A percentile compares a stretch with the other conserved stretches of the same genome.
phyloP scores from a whole-genome alignment of 2,888 invertebrate species.

The Synanthedon formicaeformis region DNA sequence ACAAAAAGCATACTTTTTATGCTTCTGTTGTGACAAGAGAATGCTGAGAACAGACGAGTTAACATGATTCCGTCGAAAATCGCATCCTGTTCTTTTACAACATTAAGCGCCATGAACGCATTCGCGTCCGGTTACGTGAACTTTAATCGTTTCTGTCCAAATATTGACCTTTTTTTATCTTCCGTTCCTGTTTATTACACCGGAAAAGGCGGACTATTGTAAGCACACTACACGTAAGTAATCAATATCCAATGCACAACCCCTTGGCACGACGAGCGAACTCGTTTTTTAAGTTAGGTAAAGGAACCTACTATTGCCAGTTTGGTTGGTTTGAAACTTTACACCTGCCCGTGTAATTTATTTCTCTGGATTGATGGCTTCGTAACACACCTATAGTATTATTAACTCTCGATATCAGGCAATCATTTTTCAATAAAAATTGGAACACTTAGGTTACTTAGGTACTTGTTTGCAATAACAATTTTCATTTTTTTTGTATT shows the following conservation, averaged over 20 bases:
- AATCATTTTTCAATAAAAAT: no score
- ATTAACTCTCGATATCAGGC: no score
- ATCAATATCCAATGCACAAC: constrained; percentile 42
- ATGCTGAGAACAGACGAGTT: constrained; percentile 48
- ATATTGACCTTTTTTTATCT: constrained; percentile 63
- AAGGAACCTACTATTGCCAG: no score
- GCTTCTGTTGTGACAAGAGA: constrained; percentile 48
- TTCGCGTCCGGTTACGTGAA: constrained; percentile 50
- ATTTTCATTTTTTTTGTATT: no score
- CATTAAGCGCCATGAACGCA: constrained; percentile 49
- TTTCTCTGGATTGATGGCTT: no score
- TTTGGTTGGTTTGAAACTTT: constrained; percentile 11
- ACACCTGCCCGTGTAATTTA: no score
- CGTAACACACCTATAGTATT: no score
- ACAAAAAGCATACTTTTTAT: constrained; percentile 19
- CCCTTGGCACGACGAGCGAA: constrained; percentile 16
- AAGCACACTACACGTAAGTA: constrained; percentile 35
- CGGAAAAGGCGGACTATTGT: constrained; percentile 49
- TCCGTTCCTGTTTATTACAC: constrained; percentile 41
- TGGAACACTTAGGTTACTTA: no score
- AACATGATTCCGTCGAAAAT: constrained; percentile 58
- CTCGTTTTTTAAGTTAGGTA: no score
- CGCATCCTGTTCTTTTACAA: constrained; percentile 58
- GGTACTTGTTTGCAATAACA: no score
- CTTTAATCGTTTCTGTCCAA: constrained; percentile 63